Evolutionary conservation across 2,888 invertebrate genomes (phyloP), one percentile per base, ranked within the genome.

Genomic region (Seladonia tumulorum): DNA sequence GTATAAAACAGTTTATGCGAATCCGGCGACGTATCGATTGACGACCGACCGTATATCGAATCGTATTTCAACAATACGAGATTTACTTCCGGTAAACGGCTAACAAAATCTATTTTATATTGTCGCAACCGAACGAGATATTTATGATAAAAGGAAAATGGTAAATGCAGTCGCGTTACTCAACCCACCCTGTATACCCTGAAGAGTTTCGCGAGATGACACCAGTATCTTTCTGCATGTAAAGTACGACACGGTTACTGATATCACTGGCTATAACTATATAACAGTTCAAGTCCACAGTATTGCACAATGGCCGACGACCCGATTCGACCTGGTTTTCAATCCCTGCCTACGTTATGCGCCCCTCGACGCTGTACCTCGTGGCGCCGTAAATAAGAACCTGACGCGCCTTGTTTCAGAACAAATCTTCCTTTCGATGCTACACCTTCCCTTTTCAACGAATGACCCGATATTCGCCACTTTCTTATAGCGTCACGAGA

Each of bases 311-410:
- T 90, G 82, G 85, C 76, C 78, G 85, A 76, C 90, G 90, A 87
- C 90, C 89, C 79, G 87, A 77, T 90, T 90, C 83, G 83, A 85
- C 88, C 89, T 81, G 91, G 89, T 92, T 93, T 93, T 93, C 93
- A 93, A 94, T 93, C 92, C 92, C 91, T 87, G 86, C 88, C 88
- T 91, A 84, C 86, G 92, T 93, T 93, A 92, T 90, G 90, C 88
- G 89, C 92, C 92, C 93, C 92, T 85, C 85, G 92, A 91, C 91
- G 84, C 88, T 76, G 72, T 53, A 80, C 85, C 83, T 82, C 81
- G 85, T 79, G 71, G 79, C 72, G 83, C 76, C 79, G 79, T 89
- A 90, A 91, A 91, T 90, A 92, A 92, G 85, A 87, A 85, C 73
- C 86, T 71, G 35, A 88, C 76, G 82, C 81, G 47, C 76, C 66